Evolutionary conservation across 2,113 vertebrate species (phyloP).

Genomic region (Pelecanoides urinatrix): DNA sequence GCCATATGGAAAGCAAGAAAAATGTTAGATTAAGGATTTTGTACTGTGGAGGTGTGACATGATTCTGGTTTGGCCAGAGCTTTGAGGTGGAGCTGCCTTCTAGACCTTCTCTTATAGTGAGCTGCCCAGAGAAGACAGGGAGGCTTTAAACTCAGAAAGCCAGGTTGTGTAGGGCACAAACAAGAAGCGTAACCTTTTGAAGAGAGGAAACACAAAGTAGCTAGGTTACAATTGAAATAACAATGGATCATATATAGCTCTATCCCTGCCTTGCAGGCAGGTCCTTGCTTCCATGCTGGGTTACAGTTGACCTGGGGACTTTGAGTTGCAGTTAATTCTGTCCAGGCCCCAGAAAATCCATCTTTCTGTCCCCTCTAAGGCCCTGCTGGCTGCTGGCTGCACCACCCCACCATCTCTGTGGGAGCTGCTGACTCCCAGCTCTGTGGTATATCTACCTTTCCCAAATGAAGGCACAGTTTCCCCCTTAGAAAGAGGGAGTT

Average conservation of each 20-base stretch:
- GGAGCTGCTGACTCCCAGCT: background rate
- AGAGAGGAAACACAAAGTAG: background rate
- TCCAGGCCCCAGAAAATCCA: background rate
- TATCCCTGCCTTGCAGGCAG: background rate
- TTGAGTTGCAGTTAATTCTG: background rate
- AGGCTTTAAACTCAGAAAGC: background rate
- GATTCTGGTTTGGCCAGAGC: background rate
- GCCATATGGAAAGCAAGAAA: background rate
- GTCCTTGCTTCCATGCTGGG: background rate
- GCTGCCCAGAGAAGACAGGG: background rate
- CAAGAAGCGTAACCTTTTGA: background rate
- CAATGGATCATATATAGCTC: background rate
- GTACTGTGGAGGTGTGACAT: background rate
- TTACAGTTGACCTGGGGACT: background rate
- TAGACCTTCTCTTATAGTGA: background rate
- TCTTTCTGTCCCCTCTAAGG: background rate
- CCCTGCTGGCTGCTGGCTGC: background rate
- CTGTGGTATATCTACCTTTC: background rate
- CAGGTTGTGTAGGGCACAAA: background rate
- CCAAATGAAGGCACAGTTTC: background rate
- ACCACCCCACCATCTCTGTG: background rate
- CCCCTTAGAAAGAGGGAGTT: background rate
- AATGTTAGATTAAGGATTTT: background rate
- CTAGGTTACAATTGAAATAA: background rate
- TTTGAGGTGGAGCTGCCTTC: background rate